Conservation (phyloP, 2,113 vertebrate genomes). For the Formicarius rufipectus region DNA sequence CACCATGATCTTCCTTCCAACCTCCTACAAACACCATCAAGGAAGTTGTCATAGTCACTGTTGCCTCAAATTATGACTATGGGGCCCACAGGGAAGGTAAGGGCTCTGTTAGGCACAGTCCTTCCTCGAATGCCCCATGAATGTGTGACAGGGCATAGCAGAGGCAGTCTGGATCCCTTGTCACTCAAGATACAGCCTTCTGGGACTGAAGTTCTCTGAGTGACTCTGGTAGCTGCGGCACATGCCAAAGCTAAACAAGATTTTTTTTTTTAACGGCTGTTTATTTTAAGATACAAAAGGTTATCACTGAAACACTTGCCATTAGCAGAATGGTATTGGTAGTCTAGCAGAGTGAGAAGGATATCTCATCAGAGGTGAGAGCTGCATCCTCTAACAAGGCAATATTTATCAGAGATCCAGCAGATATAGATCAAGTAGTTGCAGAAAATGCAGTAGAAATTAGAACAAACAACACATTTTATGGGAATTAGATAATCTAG, state of each 20-base stretch:
- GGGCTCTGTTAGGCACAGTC: background rate
- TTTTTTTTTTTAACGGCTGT: background rate
- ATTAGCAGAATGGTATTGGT: background rate
- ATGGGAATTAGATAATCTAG: background rate
- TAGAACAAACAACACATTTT: background rate
- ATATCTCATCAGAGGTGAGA: background rate
- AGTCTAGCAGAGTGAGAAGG: background rate
- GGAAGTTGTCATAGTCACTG: background rate
- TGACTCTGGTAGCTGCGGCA: background rate
- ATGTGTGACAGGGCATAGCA: background rate
- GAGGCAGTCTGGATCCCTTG: background rate
- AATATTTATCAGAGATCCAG: background rate
- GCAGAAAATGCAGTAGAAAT: background rate
- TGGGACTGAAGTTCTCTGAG: background rate
- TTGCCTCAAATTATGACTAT: background rate
- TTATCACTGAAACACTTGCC: background rate
- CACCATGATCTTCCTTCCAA: background rate
- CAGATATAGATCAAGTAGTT: background rate
- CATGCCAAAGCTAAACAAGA: background rate
- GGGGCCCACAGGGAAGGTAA: background rate
- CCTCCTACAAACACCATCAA: background rate
- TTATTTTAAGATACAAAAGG: background rate
- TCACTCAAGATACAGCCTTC: background rate
- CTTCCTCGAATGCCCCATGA: no score
- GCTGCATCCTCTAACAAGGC: background rate